Conservation (phyloP, 2,113 vertebrate genomes). For the Ophiodon elongatus region DNA sequence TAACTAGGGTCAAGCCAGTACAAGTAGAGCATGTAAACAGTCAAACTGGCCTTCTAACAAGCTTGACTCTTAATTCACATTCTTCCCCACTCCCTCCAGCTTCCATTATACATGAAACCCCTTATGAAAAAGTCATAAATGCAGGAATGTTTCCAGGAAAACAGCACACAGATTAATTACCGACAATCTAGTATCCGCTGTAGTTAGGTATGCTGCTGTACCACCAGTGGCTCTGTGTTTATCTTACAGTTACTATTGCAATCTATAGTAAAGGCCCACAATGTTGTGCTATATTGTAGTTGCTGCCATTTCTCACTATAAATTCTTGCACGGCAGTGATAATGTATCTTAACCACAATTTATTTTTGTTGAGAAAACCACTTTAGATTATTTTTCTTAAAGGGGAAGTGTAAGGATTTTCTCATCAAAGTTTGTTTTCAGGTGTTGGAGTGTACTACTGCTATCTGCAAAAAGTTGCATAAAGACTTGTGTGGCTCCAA, state of each 20-base stretch:
- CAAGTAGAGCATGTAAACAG: conserved; percentile 78
- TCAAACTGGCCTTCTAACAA: conserved; percentile 75
- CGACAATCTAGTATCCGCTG: conserved; percentile 44
- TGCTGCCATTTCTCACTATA: neutral
- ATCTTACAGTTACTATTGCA: neutral
- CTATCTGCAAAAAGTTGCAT: neutral
- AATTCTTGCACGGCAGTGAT: conserved; percentile 4
- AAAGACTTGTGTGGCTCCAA: neutral
- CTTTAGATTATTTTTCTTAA: conserved; percentile 10
- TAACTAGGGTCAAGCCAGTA: conserved; percentile 73
- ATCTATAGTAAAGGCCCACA: neutral
- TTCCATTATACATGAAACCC: conserved; percentile 74
- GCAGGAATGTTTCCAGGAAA: conserved; percentile 64
- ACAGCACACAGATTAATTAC: conserved; percentile 65
- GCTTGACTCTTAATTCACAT: conserved; percentile 74
- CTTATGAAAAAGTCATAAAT: conserved; percentile 78
- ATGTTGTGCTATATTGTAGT: neutral
- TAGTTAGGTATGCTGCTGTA: conserved; percentile 44
- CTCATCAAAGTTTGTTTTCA: conserved; percentile 11
- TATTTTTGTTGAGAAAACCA: conserved; percentile 13
- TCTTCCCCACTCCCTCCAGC: conserved; percentile 54
- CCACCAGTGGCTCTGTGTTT: conserved; percentile 5
- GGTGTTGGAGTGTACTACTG: neutral
- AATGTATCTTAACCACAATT: neutral
- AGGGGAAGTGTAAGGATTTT: neutral